phyloP scores from a whole-genome alignment of 1,140 invertebrate genomes.

The Maconellicoccus hirsutus region DNA sequence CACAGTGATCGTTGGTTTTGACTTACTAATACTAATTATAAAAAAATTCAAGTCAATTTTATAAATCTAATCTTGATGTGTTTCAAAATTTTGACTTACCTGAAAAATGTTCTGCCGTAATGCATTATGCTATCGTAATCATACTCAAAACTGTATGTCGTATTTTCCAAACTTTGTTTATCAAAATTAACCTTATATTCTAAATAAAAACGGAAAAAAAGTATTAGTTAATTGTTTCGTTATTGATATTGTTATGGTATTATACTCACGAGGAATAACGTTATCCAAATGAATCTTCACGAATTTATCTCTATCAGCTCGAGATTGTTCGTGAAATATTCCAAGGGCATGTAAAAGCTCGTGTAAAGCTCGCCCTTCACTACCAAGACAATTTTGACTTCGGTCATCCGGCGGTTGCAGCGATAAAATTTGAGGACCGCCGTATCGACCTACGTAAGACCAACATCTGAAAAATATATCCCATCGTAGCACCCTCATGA shows the following conservation, averaged over 20 bases:
- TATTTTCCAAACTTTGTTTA: conserved; percentile 47
- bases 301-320: conserved; percentile 47
- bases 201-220: conserved; percentile 33
- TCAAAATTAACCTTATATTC: conserved; percentile 46
- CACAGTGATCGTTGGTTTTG: conserved; percentile 48
- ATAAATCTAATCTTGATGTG: not conserved
- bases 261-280: conserved; percentile 40
- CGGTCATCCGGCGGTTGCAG: conserved; percentile 46
- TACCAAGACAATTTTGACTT: conserved; percentile 46
- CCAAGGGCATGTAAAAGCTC: conserved; percentile 54
- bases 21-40: conserved; percentile 40
- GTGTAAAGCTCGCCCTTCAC: conserved; percentile 49
- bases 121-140: conserved; percentile 64
- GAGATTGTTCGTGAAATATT: conserved; percentile 51
- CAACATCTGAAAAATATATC: conserved; percentile 40
- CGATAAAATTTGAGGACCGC: conserved; percentile 52
- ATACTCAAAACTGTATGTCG: conserved; percentile 50
- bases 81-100: conserved; percentile 35
- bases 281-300: conserved; percentile 45
- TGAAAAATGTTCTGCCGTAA: conserved; percentile 48
- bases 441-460: conserved; percentile 50
- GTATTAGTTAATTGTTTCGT: not conserved
- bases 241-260: not conserved
- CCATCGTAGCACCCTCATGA: too few species aligned
- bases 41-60: too few species aligned